phyloP scores from a whole-genome alignment of 2,113 vertebrate species.

The Cygnus buccinator region DNA sequence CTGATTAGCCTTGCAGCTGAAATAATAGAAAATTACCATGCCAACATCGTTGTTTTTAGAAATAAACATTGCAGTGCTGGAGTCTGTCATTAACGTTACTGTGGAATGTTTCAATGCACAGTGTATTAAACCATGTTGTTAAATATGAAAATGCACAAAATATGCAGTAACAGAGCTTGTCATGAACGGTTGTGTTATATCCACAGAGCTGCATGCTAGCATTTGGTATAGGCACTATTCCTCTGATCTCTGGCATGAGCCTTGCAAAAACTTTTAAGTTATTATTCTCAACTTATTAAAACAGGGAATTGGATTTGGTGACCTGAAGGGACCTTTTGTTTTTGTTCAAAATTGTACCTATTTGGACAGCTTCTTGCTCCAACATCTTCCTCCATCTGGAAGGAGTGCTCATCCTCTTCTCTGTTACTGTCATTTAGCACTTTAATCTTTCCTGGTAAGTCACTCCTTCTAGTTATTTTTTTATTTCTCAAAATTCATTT shows the following conservation, averaged over 20 bases:
- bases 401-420: background rate
- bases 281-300: background rate
- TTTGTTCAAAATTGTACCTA: background rate
- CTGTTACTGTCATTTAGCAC: background rate
- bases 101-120: background rate
- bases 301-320: background rate
- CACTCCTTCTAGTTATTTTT: background rate
- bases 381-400: background rate
- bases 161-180: background rate
- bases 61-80: background rate
- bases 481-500: background rate
- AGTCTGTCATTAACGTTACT: background rate
- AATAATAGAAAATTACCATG: constrained; percentile 3
- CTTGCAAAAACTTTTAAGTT: background rate
- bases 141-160: background rate
- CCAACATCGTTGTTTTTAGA: background rate
- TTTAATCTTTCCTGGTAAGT: background rate
- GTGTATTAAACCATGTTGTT: background rate
- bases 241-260: background rate
- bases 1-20: background rate
- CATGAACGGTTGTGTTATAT: background rate
- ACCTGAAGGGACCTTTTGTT: background rate
- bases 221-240: background rate
- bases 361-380: background rate
- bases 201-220: background rate